phyloP scores from a whole-genome alignment of 2,797 vertebrate genomes.

The Scarus forsteni region DNA sequence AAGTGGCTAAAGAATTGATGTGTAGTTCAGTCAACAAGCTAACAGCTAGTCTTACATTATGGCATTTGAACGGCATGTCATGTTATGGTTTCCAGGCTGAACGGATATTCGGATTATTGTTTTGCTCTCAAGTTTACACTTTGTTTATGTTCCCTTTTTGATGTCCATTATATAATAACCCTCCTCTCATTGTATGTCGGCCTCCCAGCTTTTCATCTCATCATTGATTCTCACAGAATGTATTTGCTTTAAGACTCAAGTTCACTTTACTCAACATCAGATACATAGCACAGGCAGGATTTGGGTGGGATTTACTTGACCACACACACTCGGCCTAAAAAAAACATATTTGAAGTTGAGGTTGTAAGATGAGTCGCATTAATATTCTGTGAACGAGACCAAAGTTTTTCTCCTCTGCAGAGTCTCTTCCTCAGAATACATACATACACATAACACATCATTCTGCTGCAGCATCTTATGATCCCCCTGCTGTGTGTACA shows the following conservation, averaged over 20 bases:
- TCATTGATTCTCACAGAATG: constrained; percentile 15
- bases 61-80: constrained; percentile 27
- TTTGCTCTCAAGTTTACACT: constrained; percentile 49
- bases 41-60: constrained; percentile 30
- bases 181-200: neutral
- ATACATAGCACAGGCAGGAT: constrained; percentile 15
- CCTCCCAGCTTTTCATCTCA: constrained; percentile 15
- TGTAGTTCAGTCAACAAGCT: constrained; percentile 48
- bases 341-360: constrained; percentile 39
- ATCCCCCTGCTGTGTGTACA: constrained; percentile 32
- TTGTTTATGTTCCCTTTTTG: constrained; percentile 22
- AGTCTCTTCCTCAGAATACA: constrained; percentile 37
- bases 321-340: neutral
- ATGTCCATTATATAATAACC: constrained; percentile 14
- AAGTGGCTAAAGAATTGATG: constrained; percentile 47
- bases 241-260: constrained; percentile 14
- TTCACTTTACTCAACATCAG: constrained; percentile 13
- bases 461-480: constrained; percentile 39
- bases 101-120: constrained; percentile 15
- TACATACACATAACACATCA: constrained; percentile 1
- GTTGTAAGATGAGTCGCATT: constrained; percentile 55
- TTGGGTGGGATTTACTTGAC: constrained; percentile 34
- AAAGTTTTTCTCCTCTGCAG: constrained; percentile 32
- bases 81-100: constrained; percentile 28
- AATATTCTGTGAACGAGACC: constrained; percentile 49